Percentiles rank a stretch among this genome's conserved stretches.
Conservation (phyloP, 2,797 vertebrate genomes). For the Mallotus villosus region DNA sequence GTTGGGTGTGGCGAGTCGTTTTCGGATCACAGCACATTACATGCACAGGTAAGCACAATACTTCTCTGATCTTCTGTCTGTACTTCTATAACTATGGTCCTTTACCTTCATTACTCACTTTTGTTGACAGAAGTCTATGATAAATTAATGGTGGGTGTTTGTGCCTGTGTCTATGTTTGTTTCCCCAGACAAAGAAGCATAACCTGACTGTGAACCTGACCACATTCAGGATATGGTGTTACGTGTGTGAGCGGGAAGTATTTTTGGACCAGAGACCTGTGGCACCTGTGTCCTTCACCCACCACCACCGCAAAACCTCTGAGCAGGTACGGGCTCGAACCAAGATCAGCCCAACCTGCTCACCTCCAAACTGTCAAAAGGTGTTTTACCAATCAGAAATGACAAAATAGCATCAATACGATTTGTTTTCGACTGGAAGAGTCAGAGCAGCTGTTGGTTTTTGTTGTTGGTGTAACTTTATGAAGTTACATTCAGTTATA, state of each 20-base stretch:
- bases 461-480: not conserved
- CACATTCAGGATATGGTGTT: conserved; percentile 96
- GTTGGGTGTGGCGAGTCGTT: conserved; percentile 96
- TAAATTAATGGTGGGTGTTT: not conserved
- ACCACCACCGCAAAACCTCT: conserved; percentile 67
- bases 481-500: conserved; percentile 12
- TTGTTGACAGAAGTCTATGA: not conserved
- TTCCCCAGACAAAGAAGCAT: conserved; percentile 86
- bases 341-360: not conserved
- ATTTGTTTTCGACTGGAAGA: not conserved
- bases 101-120: not conserved
- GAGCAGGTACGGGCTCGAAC: conserved; percentile 75
- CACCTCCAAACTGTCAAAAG: no score
- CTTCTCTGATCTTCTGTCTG: not conserved
- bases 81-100: not conserved
- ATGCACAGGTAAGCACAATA: conserved; percentile 85
- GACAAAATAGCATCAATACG: not conserved
- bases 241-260: conserved; percentile 93
- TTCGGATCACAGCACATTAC: conserved; percentile 95
- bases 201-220: conserved; percentile 97
- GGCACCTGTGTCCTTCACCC: not conserved
- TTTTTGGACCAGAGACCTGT: conserved; percentile 84
- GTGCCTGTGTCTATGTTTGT: conserved; percentile 2
- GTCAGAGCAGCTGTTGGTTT: not conserved
- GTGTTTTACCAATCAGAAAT: not conserved